Base-by-base conservation (phyloP, 2,797 vertebrate genomes). In the Ctenochaetus hawaiiensis region DNA sequence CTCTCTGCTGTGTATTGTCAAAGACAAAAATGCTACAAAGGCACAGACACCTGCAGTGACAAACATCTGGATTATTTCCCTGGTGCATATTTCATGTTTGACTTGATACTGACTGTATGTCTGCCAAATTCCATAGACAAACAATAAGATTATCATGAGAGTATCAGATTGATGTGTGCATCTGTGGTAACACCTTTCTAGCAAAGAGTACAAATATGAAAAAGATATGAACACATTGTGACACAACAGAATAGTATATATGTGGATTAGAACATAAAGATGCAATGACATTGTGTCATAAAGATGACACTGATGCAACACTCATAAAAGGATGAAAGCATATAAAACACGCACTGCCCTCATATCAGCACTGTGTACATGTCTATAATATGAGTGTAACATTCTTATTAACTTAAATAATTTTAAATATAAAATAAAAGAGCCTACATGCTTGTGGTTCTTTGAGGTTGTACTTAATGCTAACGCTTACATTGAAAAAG, bases 41-140 rank as follows among this genome's bases (percentile, higher is more conserved):
- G 48, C 71, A 72, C 1, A 47, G 39, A 65, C 47, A 70, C 59
- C 53, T 62, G 53, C 63, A 54, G 45, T 20, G 26, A 49, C 14
- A 80, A 76, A 82, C 71, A 88, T 76, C 39, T 80, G 70, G 64
- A 80, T 68, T 67, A 78, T 82, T 85, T 85, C 72, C 78, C 65
- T 9, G 4, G 56, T 76, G 79, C 11, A 22, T 44, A 34, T 23
- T 41, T 80, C 52, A 37, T 82, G 78, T 78, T 87, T 81, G 67
- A 64, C 53, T 82, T 75, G 30, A 60, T 72, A 58, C 43, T 22
- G 30, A 71, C 61, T 39, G 44, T 30, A 44, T 44, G 41, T 48
- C 56, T 47, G 56, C 23, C 73, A 77, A 47, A 69, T 77, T 74
- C 59, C 60, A 44, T 3, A 11, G 58, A 67, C 49, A 75, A 73